A percentile compares a stretch with the other conserved stretches of the same genome.
Evolutionary conservation across 1,140 invertebrate species (phyloP).

Genomic region (Dermatophagoides farinae): DNA sequence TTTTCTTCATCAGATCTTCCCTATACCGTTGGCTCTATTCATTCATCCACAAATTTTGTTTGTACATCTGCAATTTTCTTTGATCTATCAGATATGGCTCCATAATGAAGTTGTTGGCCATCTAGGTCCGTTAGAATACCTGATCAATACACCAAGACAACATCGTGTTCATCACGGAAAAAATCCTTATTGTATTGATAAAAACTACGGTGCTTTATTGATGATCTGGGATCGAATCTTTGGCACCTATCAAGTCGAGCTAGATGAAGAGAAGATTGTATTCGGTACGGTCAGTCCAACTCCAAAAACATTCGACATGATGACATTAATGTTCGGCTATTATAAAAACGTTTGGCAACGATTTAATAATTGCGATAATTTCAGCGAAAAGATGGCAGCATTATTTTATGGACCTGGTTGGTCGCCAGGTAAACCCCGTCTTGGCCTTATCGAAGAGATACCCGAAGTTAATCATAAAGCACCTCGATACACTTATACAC

Average conservation of each 20-base stretch:
- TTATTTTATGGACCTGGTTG: conserved; percentile 19
- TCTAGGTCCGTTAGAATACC: conserved; percentile 55
- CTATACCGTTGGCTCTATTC: conserved; percentile 55
- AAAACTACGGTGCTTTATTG: conserved; percentile 39
- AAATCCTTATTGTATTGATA: conserved; percentile 41
- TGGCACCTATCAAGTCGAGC: conserved; percentile 30
- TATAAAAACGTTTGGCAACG: conserved; percentile 14
- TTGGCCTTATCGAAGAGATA: conserved; percentile 15
- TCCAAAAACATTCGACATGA: conserved; percentile 46
- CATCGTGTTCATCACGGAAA: conserved; percentile 72
- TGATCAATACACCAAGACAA: conserved; percentile 69
- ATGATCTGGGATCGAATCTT: conserved; percentile 39
- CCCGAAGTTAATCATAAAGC: not conserved
- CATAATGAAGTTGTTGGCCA: conserved; percentile 57
- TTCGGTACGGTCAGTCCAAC: conserved; percentile 64
- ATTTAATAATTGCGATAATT: conserved; percentile 6
- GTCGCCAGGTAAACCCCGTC: conserved; percentile 16
- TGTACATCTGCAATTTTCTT: conserved; percentile 61
- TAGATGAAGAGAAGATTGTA: conserved; percentile 40
- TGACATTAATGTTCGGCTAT: conserved; percentile 29
- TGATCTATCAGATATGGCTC: conserved; percentile 78
- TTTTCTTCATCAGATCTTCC: no score
- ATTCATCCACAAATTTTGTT: conserved; percentile 61
- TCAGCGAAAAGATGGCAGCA: conserved; percentile 15
- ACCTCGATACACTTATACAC: conserved; percentile 2